Conservation (phyloP, 2,113 vertebrate species). For the Serilophus lunatus region DNA sequence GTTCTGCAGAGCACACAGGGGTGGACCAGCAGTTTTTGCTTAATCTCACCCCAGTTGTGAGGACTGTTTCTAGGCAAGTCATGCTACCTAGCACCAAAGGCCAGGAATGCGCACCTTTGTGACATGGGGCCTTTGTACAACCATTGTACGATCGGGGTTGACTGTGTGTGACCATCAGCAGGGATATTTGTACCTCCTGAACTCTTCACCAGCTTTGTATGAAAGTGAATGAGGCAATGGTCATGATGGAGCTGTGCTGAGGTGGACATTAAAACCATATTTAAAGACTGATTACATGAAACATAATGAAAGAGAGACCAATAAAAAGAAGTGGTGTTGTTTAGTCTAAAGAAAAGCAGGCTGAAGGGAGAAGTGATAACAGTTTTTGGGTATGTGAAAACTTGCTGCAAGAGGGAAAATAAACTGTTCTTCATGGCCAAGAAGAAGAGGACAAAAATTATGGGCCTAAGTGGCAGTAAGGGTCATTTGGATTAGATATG, state of each 20-base stretch:
- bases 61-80: neutral
- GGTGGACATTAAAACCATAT: neutral
- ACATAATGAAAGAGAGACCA: neutral
- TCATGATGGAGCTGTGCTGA: neutral
- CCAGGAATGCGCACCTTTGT: neutral
- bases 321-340: neutral
- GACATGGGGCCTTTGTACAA: neutral
- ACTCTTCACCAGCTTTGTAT: neutral
- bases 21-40: neutral
- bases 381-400: neutral
- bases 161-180: neutral
- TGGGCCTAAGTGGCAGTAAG: neutral
- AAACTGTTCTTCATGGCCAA: neutral
- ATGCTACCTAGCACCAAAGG: neutral
- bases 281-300: neutral
- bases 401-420: neutral
- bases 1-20: neutral
- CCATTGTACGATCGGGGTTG: neutral
- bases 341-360: constrained; percentile 19
- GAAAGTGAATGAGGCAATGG: neutral
- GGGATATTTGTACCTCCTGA: neutral
- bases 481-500: neutral
- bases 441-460: neutral
- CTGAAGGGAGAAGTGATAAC: neutral
- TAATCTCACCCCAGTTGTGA: neutral